phyloP scores from a whole-genome alignment of 2,797 vertebrate genomes.

The Hydrophis major region DNA sequence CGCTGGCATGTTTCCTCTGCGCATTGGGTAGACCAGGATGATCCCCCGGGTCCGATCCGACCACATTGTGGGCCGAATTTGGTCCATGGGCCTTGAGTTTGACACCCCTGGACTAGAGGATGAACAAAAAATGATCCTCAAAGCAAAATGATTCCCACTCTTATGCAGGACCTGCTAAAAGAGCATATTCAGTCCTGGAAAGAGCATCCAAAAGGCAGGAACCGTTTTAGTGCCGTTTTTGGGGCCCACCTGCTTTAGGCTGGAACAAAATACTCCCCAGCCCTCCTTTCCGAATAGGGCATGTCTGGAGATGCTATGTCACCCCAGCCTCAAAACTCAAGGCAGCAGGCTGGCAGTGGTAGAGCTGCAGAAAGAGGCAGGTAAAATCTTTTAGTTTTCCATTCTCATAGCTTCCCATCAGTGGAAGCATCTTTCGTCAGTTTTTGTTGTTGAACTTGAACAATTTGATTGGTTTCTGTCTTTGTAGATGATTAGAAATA shows the following conservation, averaged over 20 bases:
- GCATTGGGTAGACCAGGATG: no score
- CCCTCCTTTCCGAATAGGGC: background rate
- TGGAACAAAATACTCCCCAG: background rate
- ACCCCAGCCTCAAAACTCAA: background rate
- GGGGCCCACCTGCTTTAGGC: no score
- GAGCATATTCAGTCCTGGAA: no score
- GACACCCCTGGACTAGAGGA: background rate
- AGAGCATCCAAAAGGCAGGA: no score
- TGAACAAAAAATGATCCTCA: background rate
- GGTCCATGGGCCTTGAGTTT: no score
- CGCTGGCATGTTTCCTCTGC: no score
- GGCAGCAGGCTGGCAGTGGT: background rate
- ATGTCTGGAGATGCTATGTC: background rate
- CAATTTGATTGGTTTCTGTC: background rate
- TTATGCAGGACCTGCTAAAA: background rate
- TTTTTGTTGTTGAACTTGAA: background rate
- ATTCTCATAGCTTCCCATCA: background rate
- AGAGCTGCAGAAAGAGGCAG: background rate
- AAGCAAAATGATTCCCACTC: background rate
- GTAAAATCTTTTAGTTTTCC: background rate
- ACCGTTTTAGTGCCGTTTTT: no score
- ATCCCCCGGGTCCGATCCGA: no score
- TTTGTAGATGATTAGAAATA: background rate
- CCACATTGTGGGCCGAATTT: no score
- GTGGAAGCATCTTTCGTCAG: background rate